Evolutionary conservation across 1,140 invertebrate genomes (phyloP).

Genomic region (Drosophila paulistorum): DNA sequence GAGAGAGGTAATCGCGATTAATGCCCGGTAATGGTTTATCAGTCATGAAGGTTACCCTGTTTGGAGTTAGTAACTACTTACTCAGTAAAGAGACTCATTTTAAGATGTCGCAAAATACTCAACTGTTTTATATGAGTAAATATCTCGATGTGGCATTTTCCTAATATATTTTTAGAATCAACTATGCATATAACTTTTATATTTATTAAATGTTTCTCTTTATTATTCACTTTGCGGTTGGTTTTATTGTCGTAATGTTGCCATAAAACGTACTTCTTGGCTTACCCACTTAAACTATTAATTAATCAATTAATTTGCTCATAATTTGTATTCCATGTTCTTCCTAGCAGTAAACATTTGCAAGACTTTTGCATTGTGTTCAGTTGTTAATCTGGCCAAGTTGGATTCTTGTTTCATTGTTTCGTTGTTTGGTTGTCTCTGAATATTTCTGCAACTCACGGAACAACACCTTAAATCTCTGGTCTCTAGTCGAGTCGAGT

Average conservation of each 20-base stretch:
- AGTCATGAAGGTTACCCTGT: too few species aligned
- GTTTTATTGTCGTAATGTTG: not conserved
- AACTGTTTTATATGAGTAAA: too few species aligned
- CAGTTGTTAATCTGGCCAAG: slow-evolving; percentile 1
- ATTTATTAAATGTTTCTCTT: not conserved
- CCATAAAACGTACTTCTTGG: slow-evolving; percentile 7
- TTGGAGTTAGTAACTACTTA: too few species aligned
- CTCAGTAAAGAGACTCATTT: too few species aligned
- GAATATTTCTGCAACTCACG: slow-evolving; percentile 1
- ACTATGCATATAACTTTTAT: too few species aligned
- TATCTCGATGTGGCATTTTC: too few species aligned
- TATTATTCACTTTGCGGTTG: not conserved
- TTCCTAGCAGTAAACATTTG: slow-evolving; percentile 1
- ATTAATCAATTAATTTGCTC: slow-evolving; percentile 6
- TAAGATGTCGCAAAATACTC: too few species aligned
- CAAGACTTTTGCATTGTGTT: slow-evolving; percentile 4
- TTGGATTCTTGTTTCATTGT: not conserved
- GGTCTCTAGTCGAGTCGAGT: not conserved
- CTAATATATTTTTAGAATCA: too few species aligned
- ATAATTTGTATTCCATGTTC: slow-evolving; percentile 6
- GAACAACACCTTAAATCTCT: slow-evolving; percentile 1
- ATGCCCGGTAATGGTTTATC: too few species aligned
- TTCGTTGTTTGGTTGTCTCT: not conserved
- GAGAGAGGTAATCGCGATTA: too few species aligned
- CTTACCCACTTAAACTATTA: slow-evolving; percentile 5